Evolutionary conservation across 2,888 invertebrate species (phyloP).

Genomic region (Nomada lathburiana): DNA sequence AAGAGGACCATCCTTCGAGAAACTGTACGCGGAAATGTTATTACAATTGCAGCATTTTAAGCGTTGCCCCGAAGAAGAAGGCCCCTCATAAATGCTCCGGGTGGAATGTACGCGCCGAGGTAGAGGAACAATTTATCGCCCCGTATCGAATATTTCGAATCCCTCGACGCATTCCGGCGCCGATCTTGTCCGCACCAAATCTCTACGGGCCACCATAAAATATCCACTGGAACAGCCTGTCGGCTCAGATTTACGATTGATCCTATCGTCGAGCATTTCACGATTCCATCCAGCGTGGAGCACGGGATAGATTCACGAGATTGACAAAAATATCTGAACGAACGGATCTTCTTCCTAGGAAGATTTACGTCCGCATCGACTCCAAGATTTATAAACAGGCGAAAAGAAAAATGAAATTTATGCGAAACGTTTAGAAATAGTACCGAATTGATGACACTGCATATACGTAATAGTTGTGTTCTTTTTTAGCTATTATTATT

Average conservation of each 20-base stretch:
- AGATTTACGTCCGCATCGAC: not conserved
- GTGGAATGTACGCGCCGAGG: slow-evolving; percentile 58
- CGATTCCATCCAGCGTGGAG: slow-evolving; percentile 27
- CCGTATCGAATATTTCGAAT: slow-evolving; percentile 67
- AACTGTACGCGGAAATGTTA: slow-evolving; percentile 38
- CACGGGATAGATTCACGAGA: slow-evolving; percentile 35
- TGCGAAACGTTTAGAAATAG: no score
- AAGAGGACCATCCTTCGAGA: not conserved
- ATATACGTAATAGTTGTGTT: no score
- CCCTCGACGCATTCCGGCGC: slow-evolving; percentile 61
- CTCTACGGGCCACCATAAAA: slow-evolving; percentile 73
- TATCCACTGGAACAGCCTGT: slow-evolving; percentile 72
- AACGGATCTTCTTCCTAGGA: slow-evolving; percentile 12
- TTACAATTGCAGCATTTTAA: slow-evolving; percentile 55
- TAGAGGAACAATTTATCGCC: slow-evolving; percentile 67
- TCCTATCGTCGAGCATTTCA: slow-evolving; percentile 66
- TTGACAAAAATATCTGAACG: slow-evolving; percentile 47
- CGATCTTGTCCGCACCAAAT: slow-evolving; percentile 65
- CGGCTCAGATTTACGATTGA: slow-evolving; percentile 75
- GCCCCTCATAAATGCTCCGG: slow-evolving; percentile 60
- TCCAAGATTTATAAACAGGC: no score
- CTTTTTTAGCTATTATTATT: no score
- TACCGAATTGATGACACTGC: no score
- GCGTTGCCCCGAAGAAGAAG: slow-evolving; percentile 36
- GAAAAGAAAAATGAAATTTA: no score